phyloP scores from a whole-genome alignment of 2,888 invertebrate species.

The Endomychus coccineus region DNA sequence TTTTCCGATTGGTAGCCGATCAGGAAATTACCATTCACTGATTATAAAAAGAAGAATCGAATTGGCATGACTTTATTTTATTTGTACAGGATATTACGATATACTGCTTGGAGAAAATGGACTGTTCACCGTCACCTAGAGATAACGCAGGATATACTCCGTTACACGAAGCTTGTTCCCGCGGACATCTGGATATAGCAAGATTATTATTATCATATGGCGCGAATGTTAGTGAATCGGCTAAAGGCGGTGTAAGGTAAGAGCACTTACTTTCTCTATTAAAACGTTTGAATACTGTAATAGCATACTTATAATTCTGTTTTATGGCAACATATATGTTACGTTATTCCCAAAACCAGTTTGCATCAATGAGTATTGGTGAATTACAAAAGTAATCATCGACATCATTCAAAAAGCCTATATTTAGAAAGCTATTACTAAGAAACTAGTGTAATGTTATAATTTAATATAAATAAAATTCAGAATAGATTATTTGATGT shows the following conservation, averaged over 20 bases:
- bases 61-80: slow-evolving; percentile 1
- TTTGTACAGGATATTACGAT: slow-evolving; percentile 72
- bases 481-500: too few species aligned
- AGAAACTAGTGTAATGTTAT: too few species aligned
- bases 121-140: slow-evolving; percentile 74
- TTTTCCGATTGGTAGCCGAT: too few species aligned
- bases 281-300: not conserved
- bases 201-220: slow-evolving; percentile 78
- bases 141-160: slow-evolving; percentile 93
- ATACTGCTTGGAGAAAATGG: slow-evolving; percentile 81
- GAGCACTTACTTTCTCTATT: not conserved
- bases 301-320: too few species aligned
- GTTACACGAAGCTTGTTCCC: slow-evolving; percentile 84
- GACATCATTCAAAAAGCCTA: too few species aligned
- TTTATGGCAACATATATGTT: too few species aligned
- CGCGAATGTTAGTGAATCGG: slow-evolving; percentile 85
- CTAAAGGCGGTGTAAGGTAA: slow-evolving; percentile 82
- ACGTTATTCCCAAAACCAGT: too few species aligned
- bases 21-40: too few species aligned
- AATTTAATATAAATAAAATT: too few species aligned
- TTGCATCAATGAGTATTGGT: too few species aligned
- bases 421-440: too few species aligned
- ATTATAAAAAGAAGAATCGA: not conserved
- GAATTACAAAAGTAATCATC: too few species aligned
- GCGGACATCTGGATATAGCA: slow-evolving; percentile 82